Evolutionary conservation across 2,888 invertebrate species (phyloP).

Genomic region (Mythimna albipuncta): DNA sequence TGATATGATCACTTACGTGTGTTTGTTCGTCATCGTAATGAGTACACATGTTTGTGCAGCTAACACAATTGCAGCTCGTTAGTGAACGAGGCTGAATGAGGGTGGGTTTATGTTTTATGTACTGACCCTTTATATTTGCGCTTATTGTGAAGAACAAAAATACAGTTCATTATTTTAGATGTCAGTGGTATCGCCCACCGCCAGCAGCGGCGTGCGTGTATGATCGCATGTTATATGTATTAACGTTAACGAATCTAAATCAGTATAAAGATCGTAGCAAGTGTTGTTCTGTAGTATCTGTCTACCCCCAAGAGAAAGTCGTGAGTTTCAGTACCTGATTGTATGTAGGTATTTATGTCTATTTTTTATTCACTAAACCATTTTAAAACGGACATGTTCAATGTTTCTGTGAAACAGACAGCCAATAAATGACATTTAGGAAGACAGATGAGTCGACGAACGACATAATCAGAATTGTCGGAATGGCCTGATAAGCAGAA

Average conservation of each 20-base stretch:
- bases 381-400: background rate
- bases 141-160: background rate
- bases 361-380: background rate
- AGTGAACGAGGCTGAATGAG: conserved; percentile 3
- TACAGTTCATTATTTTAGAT: background rate
- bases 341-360: background rate
- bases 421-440: background rate
- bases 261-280: background rate
- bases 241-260: background rate
- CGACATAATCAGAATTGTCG: conserved; percentile 3
- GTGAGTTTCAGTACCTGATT: background rate
- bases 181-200: background rate
- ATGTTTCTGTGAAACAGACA: background rate
- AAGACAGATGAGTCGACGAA: background rate
- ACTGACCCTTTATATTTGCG: background rate
- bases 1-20: conserved; percentile 39
- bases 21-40: conserved; percentile 17
- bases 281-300: background rate
- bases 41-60: conserved; percentile 17
- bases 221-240: background rate
- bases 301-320: background rate
- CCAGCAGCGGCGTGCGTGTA: background rate
- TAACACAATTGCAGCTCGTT: conserved; percentile 39
- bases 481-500: background rate
- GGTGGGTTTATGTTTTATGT: background rate